A percentile compares a stretch with the other conserved stretches of the same genome.
phyloP scores from a whole-genome alignment of 23 tunicate species.

The Botrylloides violaceus region DNA sequence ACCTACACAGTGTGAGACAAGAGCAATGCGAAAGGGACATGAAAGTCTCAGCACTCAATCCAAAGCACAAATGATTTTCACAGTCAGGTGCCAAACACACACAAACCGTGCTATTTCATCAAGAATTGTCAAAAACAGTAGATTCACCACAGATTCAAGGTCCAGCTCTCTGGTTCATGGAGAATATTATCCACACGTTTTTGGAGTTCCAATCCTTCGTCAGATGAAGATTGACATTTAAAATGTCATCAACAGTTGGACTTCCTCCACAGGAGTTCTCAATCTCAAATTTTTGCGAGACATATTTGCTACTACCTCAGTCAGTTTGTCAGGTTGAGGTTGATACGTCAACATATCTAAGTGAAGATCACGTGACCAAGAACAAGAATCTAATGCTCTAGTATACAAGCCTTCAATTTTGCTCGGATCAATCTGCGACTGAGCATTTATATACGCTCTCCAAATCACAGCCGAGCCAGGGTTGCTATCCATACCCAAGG shows the following conservation, averaged over 20 bases:
- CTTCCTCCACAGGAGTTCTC: slow-evolving; percentile 81
- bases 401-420: slow-evolving; percentile 20
- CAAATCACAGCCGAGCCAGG: slow-evolving; percentile 20
- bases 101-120: no score
- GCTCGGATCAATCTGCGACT: not conserved
- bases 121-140: no score
- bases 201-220: not conserved
- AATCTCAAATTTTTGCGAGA: slow-evolving; percentile 44
- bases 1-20: no score
- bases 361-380: slow-evolving; percentile 72
- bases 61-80: no score
- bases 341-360: slow-evolving; percentile 36
- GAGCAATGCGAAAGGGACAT: no score
- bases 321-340: slow-evolving; percentile 15
- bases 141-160: no score
- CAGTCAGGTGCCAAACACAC: no score
- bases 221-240: not conserved
- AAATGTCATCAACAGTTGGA: slow-evolving; percentile 50
- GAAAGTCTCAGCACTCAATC: no score
- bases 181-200: not conserved
- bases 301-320: slow-evolving; percentile 40
- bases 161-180: no score
- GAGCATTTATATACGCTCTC: slow-evolving; percentile 10
- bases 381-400: slow-evolving; percentile 45
- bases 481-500: not conserved